These are phyloP conservation scores for Therioaphis trifolii DNA, from an alignment of 2,888 invertebrate species.

Conservation along the genomic window DNA sequence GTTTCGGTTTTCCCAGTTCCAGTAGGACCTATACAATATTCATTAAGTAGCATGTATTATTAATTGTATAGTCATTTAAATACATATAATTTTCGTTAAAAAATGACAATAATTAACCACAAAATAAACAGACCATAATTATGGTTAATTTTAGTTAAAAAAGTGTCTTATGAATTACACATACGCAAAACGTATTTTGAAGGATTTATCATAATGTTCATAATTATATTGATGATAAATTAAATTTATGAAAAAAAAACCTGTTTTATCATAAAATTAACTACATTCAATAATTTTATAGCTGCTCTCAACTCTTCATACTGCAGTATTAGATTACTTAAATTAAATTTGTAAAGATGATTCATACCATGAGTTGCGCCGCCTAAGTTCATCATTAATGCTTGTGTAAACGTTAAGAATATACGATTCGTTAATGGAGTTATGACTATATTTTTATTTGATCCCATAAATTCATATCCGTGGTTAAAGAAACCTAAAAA, in stretches of 20 bases:
- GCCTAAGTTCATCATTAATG: conserved; percentile 89
- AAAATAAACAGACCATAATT: too few species aligned
- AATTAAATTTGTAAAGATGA: too few species aligned
- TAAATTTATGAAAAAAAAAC: too few species aligned
- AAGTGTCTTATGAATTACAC: too few species aligned
- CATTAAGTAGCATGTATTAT: too few species aligned
- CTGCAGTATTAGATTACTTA: not conserved
- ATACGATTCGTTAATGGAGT: conserved; percentile 93
- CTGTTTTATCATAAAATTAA: not conserved
- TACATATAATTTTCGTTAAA: too few species aligned
- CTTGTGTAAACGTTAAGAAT: conserved; percentile 92
- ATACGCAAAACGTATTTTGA: too few species aligned
- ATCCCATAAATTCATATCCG: conserved; percentile 95
- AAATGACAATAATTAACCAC: too few species aligned
- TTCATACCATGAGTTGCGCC: conserved; percentile 84
- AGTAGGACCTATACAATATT: conserved; percentile 74
- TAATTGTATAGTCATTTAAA: too few species aligned
- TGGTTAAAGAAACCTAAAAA: conserved; percentile 81
- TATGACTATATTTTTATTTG: conserved; percentile 89
- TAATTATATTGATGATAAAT: too few species aligned
- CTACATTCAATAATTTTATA: not conserved
- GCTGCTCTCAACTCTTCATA: not conserved
- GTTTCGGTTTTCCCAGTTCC: conserved; percentile 94
- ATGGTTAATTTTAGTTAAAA: too few species aligned
- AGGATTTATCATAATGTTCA: too few species aligned